These are phyloP conservation scores for Harlomillsia oculata DNA, from an alignment of 1,140 invertebrate genomes.

Conservation along the genomic window DNA sequence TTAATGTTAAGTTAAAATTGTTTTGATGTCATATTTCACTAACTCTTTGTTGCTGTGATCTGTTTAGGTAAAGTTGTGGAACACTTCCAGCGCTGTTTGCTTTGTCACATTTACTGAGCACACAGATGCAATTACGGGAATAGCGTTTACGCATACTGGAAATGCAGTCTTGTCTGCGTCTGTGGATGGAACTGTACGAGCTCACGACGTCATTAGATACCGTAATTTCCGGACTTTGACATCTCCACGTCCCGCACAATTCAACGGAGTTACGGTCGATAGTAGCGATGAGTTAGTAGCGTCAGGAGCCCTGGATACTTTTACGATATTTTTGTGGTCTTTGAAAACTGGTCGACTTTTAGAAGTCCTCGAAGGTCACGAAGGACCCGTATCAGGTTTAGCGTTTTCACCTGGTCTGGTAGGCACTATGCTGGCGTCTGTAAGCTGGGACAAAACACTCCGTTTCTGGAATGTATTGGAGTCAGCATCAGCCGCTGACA, in stretches of 20 bases:
- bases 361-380: conserved; percentile 84
- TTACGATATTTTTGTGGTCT: conserved; percentile 93
- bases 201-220: conserved; percentile 87
- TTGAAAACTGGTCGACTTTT: conserved; percentile 79
- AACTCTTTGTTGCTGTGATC: no score
- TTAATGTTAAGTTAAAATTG: conserved; percentile 2
- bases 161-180: conserved; percentile 86
- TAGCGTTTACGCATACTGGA: conserved; percentile 79
- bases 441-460: conserved; percentile 89
- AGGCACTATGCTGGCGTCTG: conserved; percentile 68
- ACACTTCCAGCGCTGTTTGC: conserved; percentile 78
- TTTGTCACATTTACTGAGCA: conserved; percentile 92
- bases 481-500: conserved; percentile 68
- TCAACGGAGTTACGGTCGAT: conserved; percentile 83
- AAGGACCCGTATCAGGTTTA: conserved; percentile 75
- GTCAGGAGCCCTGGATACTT: conserved; percentile 84
- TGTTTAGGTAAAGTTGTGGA: conserved; percentile 81
- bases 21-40: conserved; percentile 5
- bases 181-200: conserved; percentile 87
- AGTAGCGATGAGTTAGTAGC: conserved; percentile 80
- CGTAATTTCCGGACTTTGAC: conserved; percentile 94
- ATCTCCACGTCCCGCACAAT: conserved; percentile 79
- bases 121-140: conserved; percentile 62
- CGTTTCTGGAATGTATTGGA: conserved; percentile 85
- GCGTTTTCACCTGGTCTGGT: conserved; percentile 64